Evolutionary conservation across 1,140 invertebrate genomes (phyloP), one percentile per base, ranked within the genome.

Genomic region (Papilio xuthus): DNA sequence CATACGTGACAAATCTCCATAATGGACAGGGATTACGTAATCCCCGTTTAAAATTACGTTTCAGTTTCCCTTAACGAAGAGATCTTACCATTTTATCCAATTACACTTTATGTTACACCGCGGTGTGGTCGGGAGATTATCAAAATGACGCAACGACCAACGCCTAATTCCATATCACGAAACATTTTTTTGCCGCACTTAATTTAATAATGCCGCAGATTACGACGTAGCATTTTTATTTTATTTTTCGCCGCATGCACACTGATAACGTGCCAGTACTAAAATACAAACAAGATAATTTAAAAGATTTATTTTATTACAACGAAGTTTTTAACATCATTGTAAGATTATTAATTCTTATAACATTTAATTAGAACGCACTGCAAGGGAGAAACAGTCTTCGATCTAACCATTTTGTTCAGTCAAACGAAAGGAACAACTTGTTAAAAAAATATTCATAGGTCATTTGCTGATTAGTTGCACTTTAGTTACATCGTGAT

Each of bases 61-160:
- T 26, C 71, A 23, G 56, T 42, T 73, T 73, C n/a, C 71, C 71
- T 73, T 73, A 73, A 73, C 41, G 41, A 44, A 70, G 26, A 70
- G 37, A 73, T 44, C 41, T 44, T 73, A 73, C 42, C 41, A 47
- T 73, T 73, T 73, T 47, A 47, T 73, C 71, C 71, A 73, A 73
- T 73, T 73, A 73, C 41, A 73, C 37, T 73, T 73, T 73, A 73
- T 73, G 71, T 26, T 50, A n/a, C 42, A 13, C 4, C 20, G 42
- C 42, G 42, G 71, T 73, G 71, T 47, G 71, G 41, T 47, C 42
- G 71, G 13, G 18, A 73, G 42, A 73, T 50, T 73, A 73, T 73
- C 71, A 73, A 47, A 73, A 73, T 73, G 71, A 73, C 42, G 71
- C 42, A 73, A 73, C 71, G 71, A 12, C 71, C 71, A 73, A 73